A percentile compares a stretch with the other conserved stretches of the same genome.
Evolutionary conservation across 2,797 vertebrate species (phyloP).

Genomic region (Sphenopsis melanotis): DNA sequence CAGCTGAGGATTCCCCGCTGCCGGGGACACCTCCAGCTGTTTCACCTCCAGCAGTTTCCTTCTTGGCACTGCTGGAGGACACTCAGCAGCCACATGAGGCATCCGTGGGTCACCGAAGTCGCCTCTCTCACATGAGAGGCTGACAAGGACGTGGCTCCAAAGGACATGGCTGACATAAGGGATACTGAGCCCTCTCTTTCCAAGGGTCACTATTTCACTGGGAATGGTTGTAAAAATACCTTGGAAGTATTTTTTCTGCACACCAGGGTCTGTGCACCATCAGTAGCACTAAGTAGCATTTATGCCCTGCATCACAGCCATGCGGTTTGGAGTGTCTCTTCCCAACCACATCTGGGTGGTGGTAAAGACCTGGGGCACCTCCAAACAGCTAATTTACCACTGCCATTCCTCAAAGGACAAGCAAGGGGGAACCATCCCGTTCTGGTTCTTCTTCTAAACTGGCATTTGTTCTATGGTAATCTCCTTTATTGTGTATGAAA

Average conservation of each 20-base stretch:
- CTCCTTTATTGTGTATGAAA: background rate
- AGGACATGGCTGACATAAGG: background rate
- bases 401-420: background rate
- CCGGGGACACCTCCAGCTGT: background rate
- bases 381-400: background rate
- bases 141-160: background rate
- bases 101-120: background rate
- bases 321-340: background rate
- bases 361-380: background rate
- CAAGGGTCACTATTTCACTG: background rate
- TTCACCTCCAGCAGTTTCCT: background rate
- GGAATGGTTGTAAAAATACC: background rate
- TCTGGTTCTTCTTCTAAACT: background rate
- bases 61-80: background rate
- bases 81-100: rapidly evolving
- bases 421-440: background rate
- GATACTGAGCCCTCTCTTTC: background rate
- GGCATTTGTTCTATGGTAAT: rapidly evolving
- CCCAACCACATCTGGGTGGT: background rate
- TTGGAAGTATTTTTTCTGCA: background rate
- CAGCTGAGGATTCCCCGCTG: background rate
- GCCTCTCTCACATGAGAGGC: background rate
- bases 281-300: background rate
- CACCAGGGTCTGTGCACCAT: background rate
- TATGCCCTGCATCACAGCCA: background rate